Percentiles rank a stretch among this genome's conserved stretches.
Conservation (phyloP, 2,113 vertebrate genomes). For the Chaetura pelagica region DNA sequence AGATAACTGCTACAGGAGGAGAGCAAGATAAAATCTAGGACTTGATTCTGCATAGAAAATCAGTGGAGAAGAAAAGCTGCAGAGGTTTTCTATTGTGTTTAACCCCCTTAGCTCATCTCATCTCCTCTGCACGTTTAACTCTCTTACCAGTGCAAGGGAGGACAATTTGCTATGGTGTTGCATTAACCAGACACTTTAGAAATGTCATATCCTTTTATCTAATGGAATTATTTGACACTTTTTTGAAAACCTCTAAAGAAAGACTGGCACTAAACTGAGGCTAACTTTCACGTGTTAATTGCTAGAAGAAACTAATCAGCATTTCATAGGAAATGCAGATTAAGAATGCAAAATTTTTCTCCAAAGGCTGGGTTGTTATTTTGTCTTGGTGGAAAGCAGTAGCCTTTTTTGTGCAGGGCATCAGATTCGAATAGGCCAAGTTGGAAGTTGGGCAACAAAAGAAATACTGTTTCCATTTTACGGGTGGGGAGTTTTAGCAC, state of each 20-base stretch:
- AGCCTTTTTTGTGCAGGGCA: background rate
- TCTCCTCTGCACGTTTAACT: background rate
- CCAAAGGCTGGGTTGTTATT: fast-evolving
- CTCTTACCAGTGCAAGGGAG: background rate
- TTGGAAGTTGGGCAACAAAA: background rate
- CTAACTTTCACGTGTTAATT: background rate
- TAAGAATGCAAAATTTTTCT: background rate
- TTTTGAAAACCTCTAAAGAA: background rate
- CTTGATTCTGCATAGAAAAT: background rate
- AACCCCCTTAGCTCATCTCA: background rate
- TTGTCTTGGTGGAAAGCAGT: background rate
- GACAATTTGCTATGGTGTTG: fast-evolving
- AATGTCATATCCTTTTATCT: background rate
- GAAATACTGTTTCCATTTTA: conserved; percentile 14
- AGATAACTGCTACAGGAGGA: background rate
- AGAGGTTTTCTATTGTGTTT: background rate
- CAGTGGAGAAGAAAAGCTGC: background rate
- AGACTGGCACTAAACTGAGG: background rate
- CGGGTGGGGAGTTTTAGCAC: background rate
- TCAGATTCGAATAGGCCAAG: background rate
- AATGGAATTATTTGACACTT: background rate
- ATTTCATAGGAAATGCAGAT: background rate
- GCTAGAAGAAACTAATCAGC: background rate
- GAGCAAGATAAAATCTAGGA: background rate
- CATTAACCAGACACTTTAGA: background rate